Evolutionary conservation across 2,113 vertebrate species (phyloP), one percentile per base, ranked within the genome.

Genomic region (Herpailurus yagouaroundi): DNA sequence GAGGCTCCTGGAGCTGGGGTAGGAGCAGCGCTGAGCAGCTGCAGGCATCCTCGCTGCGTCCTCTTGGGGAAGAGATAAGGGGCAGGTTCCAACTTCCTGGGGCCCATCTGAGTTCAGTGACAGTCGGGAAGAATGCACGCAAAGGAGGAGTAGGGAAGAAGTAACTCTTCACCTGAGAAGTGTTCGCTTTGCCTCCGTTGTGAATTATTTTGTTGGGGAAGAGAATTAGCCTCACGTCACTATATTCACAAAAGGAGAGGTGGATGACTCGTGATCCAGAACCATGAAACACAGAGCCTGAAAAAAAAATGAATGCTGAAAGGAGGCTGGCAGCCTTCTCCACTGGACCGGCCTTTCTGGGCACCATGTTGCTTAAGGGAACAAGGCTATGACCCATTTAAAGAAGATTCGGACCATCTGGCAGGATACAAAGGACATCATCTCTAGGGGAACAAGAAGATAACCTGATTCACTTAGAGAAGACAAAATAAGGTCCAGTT

Each of bases 351-450:
- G 50, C 99, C 99, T 19, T 99, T 99, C 96, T 98, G 99, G 98
- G 98, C 98, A 1, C 98, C 99, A 18, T 99, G 99, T 3, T 98
- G 98, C 92, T 98, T 99, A 69, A 99, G 98, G 98, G 98, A 99
- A 81, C 99, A 99, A 98, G 99, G 99, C 60, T 99, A 99, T 85
- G 97, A 99, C 38, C 99, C 99, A 1, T 99, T 99, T 76, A 98
- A 84, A 0, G 98, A 99, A 96, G 98, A 98, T 21, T 74, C 99
- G 0, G 80, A 97, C 95, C 99, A 99, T 36, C 98, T 99, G 0
- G 73, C 97, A 41, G 98, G 98, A 1, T 99, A 99, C 87, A 98
- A 97, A 0, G 98, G 98, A 85, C 97, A 94, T 55, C 98, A 99
- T 73, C 96, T 98, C 0, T 85, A 85, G 50, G 13, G 16, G 19